These are phyloP conservation scores for Syrphus vitripennis DNA, from an alignment of 2,888 invertebrate genomes.

Conservation along the genomic window DNA sequence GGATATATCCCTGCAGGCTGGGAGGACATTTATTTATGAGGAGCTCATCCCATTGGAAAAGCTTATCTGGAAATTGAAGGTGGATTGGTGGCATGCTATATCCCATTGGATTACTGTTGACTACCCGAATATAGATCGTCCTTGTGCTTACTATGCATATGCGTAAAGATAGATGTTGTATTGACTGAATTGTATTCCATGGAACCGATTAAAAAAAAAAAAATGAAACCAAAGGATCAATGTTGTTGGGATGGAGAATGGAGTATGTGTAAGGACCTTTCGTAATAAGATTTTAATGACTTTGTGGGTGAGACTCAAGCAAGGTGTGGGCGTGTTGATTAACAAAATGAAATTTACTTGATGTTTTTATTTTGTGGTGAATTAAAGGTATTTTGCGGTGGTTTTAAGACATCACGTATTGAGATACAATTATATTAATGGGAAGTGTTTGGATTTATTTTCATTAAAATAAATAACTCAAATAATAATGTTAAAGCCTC, in stretches of 20 bases:
- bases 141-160: neutral
- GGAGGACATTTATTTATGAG: conserved; percentile 7
- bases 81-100: conserved; percentile 19
- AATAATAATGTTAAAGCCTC: neutral
- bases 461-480: neutral
- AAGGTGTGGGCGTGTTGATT: neutral
- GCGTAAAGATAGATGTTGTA: neutral
- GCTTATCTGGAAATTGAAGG: conserved; percentile 30
- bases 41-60: conserved; percentile 4
- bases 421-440: neutral
- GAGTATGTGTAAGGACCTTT: neutral
- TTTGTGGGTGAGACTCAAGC: neutral
- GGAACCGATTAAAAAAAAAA: neutral
- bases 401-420: conserved; percentile 1
- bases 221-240: neutral
- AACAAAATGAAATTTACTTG: conserved; percentile 1
- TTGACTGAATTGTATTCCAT: neutral
- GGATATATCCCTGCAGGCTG: neutral
- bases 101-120: neutral
- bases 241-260: neutral
- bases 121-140: neutral
- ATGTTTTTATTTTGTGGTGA: neutral
- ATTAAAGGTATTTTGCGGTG: neutral
- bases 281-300: conserved; percentile 18
- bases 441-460: neutral